Conservation (phyloP, 2,113 vertebrate genomes). For the Paratilapia polleni region DNA sequence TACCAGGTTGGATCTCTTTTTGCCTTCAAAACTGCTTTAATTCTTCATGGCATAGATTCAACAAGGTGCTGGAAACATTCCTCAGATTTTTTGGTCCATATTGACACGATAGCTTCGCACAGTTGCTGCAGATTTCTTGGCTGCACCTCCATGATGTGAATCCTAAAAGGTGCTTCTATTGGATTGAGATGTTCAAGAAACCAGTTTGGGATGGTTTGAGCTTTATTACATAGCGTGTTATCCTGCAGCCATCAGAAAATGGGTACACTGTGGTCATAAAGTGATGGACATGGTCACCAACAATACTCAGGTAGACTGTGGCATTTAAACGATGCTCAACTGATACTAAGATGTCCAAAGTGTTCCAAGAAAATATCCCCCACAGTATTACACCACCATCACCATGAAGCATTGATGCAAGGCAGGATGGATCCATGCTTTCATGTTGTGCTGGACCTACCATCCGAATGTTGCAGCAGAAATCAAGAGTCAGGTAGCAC, state of each 20-base stretch:
- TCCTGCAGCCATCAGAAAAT: neutral
- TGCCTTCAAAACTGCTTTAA: neutral
- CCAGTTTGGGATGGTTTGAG: neutral
- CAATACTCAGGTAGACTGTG: neutral
- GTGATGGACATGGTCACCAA: neutral
- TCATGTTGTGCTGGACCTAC: neutral
- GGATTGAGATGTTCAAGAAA: neutral
- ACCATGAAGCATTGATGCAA: neutral
- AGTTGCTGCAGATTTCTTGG: neutral
- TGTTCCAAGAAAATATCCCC: neutral
- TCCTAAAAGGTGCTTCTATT: neutral
- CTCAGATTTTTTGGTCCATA: neutral
- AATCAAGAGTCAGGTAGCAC: neutral
- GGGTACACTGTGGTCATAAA: neutral
- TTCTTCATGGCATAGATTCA: neutral
- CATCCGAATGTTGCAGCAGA: rapidly evolving
- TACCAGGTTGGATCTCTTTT: neutral
- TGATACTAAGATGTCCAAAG: neutral
- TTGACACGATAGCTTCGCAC: neutral
- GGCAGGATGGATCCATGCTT: too few species aligned
- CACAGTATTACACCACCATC: too few species aligned
- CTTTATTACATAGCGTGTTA: neutral
- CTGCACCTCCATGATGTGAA: neutral
- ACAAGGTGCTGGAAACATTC: neutral
- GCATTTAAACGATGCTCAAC: neutral